phyloP scores from a whole-genome alignment of 2,888 invertebrate species.

The Cylindroiulus punctatus region DNA sequence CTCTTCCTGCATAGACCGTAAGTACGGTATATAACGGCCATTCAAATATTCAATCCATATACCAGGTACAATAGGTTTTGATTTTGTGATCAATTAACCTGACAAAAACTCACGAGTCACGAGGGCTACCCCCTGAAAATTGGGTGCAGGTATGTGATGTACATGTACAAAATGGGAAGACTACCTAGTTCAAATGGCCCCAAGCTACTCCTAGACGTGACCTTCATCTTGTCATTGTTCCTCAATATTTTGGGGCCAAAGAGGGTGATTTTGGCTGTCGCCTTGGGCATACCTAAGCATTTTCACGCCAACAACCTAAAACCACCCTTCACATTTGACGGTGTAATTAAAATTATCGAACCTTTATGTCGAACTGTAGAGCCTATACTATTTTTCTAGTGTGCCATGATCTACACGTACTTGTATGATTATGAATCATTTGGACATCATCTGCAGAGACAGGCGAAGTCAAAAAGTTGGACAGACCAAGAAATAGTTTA shows the following conservation, averaged over 20 bases:
- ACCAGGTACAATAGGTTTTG: background rate
- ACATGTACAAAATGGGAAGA: background rate
- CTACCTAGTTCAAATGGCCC: background rate
- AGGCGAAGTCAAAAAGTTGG: no score
- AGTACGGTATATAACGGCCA: background rate
- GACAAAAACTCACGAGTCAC: slow-evolving; percentile 17
- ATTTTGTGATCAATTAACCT: background rate
- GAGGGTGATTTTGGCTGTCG: slow-evolving; percentile 22
- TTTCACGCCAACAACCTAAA: background rate
- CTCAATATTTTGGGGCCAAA: background rate
- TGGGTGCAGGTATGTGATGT: background rate
- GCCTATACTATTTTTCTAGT: background rate
- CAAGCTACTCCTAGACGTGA: background rate
- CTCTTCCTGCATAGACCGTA: slow-evolving; percentile 23
- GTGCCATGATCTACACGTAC: background rate
- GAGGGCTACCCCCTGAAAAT: no score
- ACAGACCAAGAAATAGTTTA: no score
- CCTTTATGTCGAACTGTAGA: background rate
- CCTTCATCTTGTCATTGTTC: background rate
- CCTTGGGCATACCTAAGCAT: background rate
- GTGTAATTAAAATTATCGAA: slow-evolving; percentile 21
- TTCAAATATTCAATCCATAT: background rate
- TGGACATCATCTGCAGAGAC: no score
- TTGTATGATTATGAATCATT: no score
- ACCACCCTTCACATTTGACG: background rate